Evolutionary conservation across 2,888 invertebrate species (phyloP).

Genomic region (Diarsia dahlii): DNA sequence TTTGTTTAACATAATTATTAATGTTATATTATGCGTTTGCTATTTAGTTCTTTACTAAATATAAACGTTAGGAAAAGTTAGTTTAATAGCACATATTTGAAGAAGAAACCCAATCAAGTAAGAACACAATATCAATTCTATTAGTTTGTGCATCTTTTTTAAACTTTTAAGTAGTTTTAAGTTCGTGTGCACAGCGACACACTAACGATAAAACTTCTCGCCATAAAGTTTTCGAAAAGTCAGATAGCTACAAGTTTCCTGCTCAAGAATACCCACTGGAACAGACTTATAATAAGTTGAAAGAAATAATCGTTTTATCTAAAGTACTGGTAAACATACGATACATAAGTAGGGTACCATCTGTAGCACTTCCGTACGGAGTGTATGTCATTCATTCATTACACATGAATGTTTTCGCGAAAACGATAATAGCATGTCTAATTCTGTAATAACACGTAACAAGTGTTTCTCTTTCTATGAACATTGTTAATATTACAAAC

Average conservation of each 20-base stretch:
- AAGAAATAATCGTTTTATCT: slow-evolving; percentile 37
- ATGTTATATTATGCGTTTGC: slow-evolving; percentile 1
- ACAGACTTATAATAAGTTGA: slow-evolving; percentile 20
- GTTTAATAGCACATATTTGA: background rate
- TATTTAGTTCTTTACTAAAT: background rate
- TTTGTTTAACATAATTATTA: slow-evolving; percentile 25
- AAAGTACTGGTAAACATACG: slow-evolving; percentile 15
- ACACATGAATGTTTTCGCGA: slow-evolving; percentile 44
- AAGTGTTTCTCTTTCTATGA: slow-evolving; percentile 56
- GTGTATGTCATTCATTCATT: slow-evolving; percentile 52
- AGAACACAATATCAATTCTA: slow-evolving; percentile 26
- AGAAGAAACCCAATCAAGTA: slow-evolving; percentile 35
- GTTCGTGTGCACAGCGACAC: slow-evolving; percentile 29
- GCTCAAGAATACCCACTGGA: slow-evolving; percentile 25
- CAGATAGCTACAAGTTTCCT: slow-evolving; percentile 46
- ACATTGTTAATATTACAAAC: slow-evolving; percentile 57
- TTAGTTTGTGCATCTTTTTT: slow-evolving; percentile 41
- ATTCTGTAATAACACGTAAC: slow-evolving; percentile 59
- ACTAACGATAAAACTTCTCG: slow-evolving; percentile 41
- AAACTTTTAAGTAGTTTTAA: slow-evolving; percentile 51
- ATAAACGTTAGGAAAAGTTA: background rate
- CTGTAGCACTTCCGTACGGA: slow-evolving; percentile 38
- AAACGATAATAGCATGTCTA: slow-evolving; percentile 58
- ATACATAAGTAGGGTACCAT: slow-evolving; percentile 32
- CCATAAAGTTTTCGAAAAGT: slow-evolving; percentile 56